phyloP scores from a whole-genome alignment of 1,140 invertebrate genomes.

The Metaphire vulgaris region DNA sequence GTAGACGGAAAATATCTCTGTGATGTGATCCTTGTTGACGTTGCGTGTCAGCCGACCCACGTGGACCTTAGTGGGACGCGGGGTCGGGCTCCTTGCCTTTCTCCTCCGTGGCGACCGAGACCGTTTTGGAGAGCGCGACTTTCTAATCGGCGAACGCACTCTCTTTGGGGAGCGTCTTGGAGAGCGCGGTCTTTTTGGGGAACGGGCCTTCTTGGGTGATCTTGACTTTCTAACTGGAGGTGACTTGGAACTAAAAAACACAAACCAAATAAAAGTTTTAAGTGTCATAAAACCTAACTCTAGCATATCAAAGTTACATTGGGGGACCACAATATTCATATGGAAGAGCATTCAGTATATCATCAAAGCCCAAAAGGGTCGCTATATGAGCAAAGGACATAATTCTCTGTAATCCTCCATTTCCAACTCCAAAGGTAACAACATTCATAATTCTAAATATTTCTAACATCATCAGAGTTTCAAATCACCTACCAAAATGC shows the following conservation, averaged over 20 bases:
- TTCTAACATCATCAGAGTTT: too few species aligned
- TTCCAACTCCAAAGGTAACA: too few species aligned
- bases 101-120: conserved; percentile 29
- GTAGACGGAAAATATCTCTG: conserved; percentile 90
- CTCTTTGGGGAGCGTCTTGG: neutral
- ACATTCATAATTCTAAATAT: too few species aligned
- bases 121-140: conserved; percentile 10
- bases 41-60: conserved; percentile 84
- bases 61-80: conserved; percentile 54
- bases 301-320: too few species aligned
- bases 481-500: neutral
- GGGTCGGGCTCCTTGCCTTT: conserved; percentile 25
- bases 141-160: neutral
- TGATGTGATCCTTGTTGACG: conserved; percentile 79
- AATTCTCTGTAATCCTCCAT: too few species aligned
- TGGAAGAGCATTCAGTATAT: too few species aligned
- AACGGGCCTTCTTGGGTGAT: conserved; percentile 1
- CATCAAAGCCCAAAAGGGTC: too few species aligned
- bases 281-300: too few species aligned
- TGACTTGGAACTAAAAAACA: too few species aligned
- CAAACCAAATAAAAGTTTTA: too few species aligned
- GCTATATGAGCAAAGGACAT: too few species aligned
- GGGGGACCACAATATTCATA: too few species aligned
- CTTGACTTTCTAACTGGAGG: conserved; percentile 5
- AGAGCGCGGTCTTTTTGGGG: neutral